Conservation (phyloP, 2,113 vertebrate species). For the Anhinga anhinga region DNA sequence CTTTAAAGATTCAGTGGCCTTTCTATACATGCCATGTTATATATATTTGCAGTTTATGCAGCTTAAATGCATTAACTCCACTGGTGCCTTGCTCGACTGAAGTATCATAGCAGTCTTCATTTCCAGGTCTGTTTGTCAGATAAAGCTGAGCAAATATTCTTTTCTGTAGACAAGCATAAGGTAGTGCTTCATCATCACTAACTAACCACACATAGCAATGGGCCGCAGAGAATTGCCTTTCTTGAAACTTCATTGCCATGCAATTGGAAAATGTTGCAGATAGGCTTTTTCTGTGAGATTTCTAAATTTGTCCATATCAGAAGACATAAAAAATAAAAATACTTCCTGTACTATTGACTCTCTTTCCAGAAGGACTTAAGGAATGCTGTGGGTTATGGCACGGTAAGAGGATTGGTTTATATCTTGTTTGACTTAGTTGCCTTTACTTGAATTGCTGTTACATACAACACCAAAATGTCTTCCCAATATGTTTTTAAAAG, state of each 20-base stretch:
- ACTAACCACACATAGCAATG: not conserved
- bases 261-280: not conserved
- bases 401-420: not conserved
- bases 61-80: conserved; percentile 49
- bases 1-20: conserved; percentile 64
- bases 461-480: not conserved
- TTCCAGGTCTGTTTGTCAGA: not conserved
- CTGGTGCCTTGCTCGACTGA: not conserved
- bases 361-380: not conserved
- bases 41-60: conserved; percentile 38
- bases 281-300: not conserved
- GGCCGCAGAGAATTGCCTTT: not conserved
- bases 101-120: not conserved
- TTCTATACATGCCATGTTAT: conserved; percentile 25
- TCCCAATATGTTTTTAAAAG: not conserved
- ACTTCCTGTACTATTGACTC: not conserved
- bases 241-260: not conserved
- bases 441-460: not conserved
- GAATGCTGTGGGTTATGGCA: not conserved
- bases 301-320: not conserved
- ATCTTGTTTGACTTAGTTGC: not conserved
- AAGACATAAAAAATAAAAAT: not conserved
- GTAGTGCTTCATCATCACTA: not conserved
- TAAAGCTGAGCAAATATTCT: not conserved
- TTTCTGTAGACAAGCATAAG: not conserved